Conservation (phyloP, 2,888 invertebrate genomes). For the Noctua fimbriata region DNA sequence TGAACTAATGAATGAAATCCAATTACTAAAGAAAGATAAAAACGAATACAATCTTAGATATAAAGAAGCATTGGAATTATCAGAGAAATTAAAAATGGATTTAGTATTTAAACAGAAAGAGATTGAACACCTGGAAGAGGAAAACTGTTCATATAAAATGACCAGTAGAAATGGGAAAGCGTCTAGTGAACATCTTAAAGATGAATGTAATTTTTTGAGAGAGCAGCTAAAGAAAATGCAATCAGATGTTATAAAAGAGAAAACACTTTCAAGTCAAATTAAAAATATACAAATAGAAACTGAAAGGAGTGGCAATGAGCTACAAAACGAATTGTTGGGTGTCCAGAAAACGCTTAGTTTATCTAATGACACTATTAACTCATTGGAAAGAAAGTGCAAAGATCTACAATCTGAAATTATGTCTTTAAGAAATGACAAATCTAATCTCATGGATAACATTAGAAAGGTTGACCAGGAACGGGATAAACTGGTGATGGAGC, state of each 20-base stretch:
- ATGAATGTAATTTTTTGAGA: constrained; percentile 85
- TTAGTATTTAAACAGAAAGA: constrained; percentile 84
- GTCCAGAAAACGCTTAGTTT: constrained; percentile 92
- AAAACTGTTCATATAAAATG: constrained; percentile 87
- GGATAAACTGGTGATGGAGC: constrained; percentile 91
- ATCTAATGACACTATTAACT: constrained; percentile 90
- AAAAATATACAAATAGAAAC: constrained; percentile 94
- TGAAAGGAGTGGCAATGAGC: constrained; percentile 92
- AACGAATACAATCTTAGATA: constrained; percentile 83
- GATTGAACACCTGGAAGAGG: constrained; percentile 85
- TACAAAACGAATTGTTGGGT: constrained; percentile 92
- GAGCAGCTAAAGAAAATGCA: constrained; percentile 87
- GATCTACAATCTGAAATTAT: constrained; percentile 91
- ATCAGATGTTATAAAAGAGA: constrained; percentile 87
- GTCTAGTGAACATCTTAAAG: constrained; percentile 84
- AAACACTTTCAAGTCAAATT: constrained; percentile 86
- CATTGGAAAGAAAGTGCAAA: constrained; percentile 90
- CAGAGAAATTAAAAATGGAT: constrained; percentile 85
- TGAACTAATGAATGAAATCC: constrained; percentile 78
- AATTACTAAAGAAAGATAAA: constrained; percentile 83
- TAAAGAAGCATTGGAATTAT: constrained; percentile 81
- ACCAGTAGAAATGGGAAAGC: constrained; percentile 85
- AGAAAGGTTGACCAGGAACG: constrained; percentile 93
- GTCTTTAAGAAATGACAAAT: constrained; percentile 91
- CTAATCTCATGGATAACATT: constrained; percentile 91